phyloP scores from a whole-genome alignment of 2,888 invertebrate species.

The Agonopterix alstromeriana region DNA sequence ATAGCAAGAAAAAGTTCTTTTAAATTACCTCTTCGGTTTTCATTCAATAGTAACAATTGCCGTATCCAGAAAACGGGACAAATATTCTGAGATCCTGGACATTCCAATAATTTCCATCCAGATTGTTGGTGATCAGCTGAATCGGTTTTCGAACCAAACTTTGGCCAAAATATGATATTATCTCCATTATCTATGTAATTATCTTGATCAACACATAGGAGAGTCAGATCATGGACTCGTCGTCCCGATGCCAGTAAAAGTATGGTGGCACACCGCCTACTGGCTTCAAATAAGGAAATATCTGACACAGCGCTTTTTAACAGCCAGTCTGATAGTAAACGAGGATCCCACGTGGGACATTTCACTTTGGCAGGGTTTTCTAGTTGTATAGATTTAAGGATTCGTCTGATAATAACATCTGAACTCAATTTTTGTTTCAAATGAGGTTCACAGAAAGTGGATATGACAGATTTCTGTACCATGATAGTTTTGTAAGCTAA shows the following conservation, averaged over 20 bases:
- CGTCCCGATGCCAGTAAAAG: slow-evolving; percentile 1
- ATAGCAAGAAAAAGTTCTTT: not conserved
- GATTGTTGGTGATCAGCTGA: not conserved
- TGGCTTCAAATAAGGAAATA: not conserved
- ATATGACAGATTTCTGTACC: slow-evolving; percentile 6
- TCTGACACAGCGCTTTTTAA: slow-evolving; percentile 9
- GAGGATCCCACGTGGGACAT: slow-evolving; percentile 5
- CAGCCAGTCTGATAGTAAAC: slow-evolving; percentile 9
- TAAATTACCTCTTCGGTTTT: not conserved
- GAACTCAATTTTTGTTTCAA: not conserved
- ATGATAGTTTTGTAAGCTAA: slow-evolving; percentile 8
- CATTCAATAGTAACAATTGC: not conserved
- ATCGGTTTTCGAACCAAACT: slow-evolving; percentile 3
- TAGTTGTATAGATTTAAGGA: slow-evolving; percentile 5
- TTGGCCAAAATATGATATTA: not conserved
- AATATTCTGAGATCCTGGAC: not conserved
- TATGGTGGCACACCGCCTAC: not conserved
- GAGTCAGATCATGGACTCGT: slow-evolving; percentile 1
- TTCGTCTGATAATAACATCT: slow-evolving; percentile 2
- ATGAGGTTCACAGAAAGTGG: not conserved
- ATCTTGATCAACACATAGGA: not conserved
- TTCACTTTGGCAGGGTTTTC: slow-evolving; percentile 1
- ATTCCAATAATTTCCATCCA: not conserved
- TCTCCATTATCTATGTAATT: not conserved
- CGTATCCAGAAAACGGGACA: not conserved